phyloP scores from a whole-genome alignment of 2,888 invertebrate species.

The Noctua janthina region DNA sequence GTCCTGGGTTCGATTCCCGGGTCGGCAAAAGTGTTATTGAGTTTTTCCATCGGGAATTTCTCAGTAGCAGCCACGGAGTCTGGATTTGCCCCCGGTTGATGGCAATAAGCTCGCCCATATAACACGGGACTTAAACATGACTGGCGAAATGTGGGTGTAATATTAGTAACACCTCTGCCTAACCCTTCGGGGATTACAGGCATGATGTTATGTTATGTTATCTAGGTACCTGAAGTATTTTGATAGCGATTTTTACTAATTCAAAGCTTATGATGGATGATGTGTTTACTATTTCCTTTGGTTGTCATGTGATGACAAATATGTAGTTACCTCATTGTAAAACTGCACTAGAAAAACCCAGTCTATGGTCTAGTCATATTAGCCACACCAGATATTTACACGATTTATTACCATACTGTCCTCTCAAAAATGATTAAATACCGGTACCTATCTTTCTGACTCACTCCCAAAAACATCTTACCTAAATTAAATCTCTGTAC shows the following conservation, averaged over 20 bases:
- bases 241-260: neutral
- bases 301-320: neutral
- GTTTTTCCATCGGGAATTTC: too few species aligned
- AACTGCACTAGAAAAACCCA: slow-evolving; percentile 21
- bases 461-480: slow-evolving; percentile 4
- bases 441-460: neutral
- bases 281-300: neutral
- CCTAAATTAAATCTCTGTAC: neutral
- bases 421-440: neutral
- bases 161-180: too few species aligned
- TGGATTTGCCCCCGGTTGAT: too few species aligned
- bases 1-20: too few species aligned
- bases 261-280: neutral
- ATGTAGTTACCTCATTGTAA: neutral
- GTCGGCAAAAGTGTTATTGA: too few species aligned
- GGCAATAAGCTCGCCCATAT: too few species aligned
- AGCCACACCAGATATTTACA: neutral
- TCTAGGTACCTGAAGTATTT: neutral
- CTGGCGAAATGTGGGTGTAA: too few species aligned
- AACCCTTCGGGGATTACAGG: too few species aligned
- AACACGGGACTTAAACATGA: too few species aligned
- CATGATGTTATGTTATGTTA: too few species aligned
- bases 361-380: neutral
- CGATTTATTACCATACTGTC: neutral
- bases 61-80: too few species aligned